phyloP scores from a whole-genome alignment of 2,888 invertebrate genomes.

The Coleophora flavipennella region DNA sequence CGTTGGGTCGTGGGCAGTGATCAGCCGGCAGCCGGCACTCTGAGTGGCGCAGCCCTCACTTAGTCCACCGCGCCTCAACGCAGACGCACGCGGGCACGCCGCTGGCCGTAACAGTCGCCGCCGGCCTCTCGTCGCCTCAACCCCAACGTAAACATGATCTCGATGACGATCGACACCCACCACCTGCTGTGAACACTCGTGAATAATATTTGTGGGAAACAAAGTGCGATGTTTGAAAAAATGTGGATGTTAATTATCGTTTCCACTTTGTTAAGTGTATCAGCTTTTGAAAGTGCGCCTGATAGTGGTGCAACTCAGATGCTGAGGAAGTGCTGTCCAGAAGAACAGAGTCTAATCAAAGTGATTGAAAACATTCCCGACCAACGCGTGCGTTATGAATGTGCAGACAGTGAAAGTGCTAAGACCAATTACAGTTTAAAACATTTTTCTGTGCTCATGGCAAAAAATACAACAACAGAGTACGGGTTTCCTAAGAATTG shows the following conservation, averaged over 20 bases:
- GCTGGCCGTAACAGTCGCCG: background rate
- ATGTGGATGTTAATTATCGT: slow-evolving; percentile 42
- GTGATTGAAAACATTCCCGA: slow-evolving; percentile 20
- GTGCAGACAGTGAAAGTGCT: slow-evolving; percentile 33
- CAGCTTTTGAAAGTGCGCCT: slow-evolving; percentile 21
- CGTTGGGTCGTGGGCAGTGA: slow-evolving; percentile 30
- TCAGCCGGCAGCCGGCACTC: slow-evolving; percentile 21
- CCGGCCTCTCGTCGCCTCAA: slow-evolving; percentile 8
- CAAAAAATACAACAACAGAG: slow-evolving; percentile 29
- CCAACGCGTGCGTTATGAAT: slow-evolving; percentile 33
- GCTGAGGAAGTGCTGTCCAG: slow-evolving; percentile 57
- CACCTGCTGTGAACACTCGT: slow-evolving; percentile 43
- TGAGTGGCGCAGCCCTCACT: slow-evolving; percentile 23
- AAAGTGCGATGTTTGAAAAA: slow-evolving; percentile 17
- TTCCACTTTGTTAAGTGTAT: slow-evolving; percentile 26
- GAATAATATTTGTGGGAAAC: slow-evolving; percentile 1
- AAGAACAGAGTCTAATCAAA: slow-evolving; percentile 41
- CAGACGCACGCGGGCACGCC: slow-evolving; percentile 29
- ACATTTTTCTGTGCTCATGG: slow-evolving; percentile 32
- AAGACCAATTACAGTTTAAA: slow-evolving; percentile 29
- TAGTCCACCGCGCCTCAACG: slow-evolving; percentile 31
- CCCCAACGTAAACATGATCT: slow-evolving; percentile 38
- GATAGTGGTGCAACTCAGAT: slow-evolving; percentile 22
- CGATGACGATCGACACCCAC: slow-evolving; percentile 38
- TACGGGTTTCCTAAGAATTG: slow-evolving; percentile 42